Evolutionary conservation across 1,140 invertebrate species (phyloP), one percentile per base, ranked within the genome.

Genomic region (Telenomus remus): DNA sequence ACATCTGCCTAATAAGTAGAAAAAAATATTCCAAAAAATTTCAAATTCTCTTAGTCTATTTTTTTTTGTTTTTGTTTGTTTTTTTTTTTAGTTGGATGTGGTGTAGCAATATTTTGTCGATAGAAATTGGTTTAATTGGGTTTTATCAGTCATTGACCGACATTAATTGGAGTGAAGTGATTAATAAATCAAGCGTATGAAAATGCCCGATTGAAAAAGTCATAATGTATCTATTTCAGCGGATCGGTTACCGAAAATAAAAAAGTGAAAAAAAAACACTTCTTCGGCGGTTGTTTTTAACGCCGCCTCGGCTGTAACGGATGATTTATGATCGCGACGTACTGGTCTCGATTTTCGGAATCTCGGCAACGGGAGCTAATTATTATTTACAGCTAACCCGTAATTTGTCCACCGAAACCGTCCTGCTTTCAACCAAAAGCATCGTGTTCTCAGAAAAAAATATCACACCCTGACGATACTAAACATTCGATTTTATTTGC

Each of bases 351-450:
- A 84, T 85, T 85, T 85, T 79, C 79, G 78, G 79, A 80, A 69
- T 79, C 79, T 78, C 77, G 77, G 78, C 78, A 86, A 86, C 85
- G 81, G 85, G 81, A 86, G 86, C 86, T 86, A 27, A 27, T 27
- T 84, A 86, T 86, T 87, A 87, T 87, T 85, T 85, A 68, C 69
- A 78, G 72, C 77, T 78, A 87, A 82, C 86, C 86, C 86, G 80
- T 87, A 88, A 88, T 88, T 87, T 88, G 84, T 86, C 82, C 82
- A 81, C 77, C 79, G 70, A 71, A 70, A 39, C 76, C 80, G 86
- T 86, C 85, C 85, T 86, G 82, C 86, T 85, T 81, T 84, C 70
- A 54, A 70, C 55, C 74, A 65, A 69, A 27, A 27, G 51, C 4
- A 43, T 15, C 56, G 34, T 66, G 80, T 82, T 83, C 80, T 73